Evolutionary conservation across 1,140 invertebrate genomes (phyloP).

Genomic region (Bombus waltoni): DNA sequence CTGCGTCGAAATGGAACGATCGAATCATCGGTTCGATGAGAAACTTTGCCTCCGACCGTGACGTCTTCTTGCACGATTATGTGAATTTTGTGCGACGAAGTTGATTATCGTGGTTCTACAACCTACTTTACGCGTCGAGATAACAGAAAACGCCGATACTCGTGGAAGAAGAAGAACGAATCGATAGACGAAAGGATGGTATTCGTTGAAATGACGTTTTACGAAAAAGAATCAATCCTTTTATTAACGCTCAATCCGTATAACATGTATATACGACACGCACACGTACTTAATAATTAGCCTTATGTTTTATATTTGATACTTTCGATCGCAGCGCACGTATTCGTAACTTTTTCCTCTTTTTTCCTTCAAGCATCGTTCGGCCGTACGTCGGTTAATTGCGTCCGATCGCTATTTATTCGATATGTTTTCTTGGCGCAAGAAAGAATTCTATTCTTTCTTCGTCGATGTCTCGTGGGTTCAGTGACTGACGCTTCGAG

Average conservation of each 20-base stretch:
- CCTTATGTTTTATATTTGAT: constrained; percentile 16
- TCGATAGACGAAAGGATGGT: not conserved
- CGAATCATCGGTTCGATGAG: not conserved
- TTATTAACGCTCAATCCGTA: constrained; percentile 43
- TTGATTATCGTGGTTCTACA: not conserved
- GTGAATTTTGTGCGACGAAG: not conserved
- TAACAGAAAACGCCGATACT: not conserved
- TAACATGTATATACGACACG: constrained; percentile 48
- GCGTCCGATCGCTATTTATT: not conserved
- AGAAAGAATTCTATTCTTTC: not conserved
- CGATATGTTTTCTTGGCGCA: not conserved
- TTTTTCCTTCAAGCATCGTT: not conserved
- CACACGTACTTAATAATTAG: constrained; percentile 39
- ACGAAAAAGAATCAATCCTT: constrained; percentile 50
- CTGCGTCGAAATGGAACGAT: not conserved
- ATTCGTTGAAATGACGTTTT: constrained; percentile 22
- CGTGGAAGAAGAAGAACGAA: not conserved
- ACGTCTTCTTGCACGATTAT: not conserved
- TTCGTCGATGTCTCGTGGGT: not conserved
- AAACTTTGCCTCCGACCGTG: not conserved
- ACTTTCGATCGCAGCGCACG: constrained; percentile 16
- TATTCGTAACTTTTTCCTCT: not conserved
- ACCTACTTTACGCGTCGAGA: too few relatives aligned
- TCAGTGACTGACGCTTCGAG: constrained; percentile 76
- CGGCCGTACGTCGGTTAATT: not conserved